Base-by-base conservation (phyloP, 2,113 vertebrate species). In the Psittacula cyanocephala region DNA sequence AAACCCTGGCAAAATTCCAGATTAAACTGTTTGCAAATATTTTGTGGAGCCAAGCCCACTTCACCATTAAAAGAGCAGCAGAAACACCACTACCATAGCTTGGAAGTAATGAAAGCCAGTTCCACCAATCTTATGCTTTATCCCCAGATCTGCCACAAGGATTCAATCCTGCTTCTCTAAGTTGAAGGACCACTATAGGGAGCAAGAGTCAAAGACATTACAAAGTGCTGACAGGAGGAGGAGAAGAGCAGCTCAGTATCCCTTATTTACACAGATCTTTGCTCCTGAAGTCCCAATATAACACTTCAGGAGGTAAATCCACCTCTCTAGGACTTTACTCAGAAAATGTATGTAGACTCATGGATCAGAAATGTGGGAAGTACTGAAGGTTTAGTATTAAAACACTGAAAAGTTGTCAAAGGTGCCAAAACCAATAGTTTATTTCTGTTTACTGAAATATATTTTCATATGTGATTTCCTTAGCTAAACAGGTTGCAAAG, bases 1-100 rank as follows among this genome's bases (percentile, higher is more conserved):
- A 95, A 93, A 86, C 68, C 80, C 86, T 95, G 94, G 92, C 94
- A 97, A 92, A 91, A 86, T 81, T 72, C 83, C 91, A 86, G 47
- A 89, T 75, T 59, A 75, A 88, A 84, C 72, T 81, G 76, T 82
- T 79, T 74, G 68, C 77, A 96, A 93, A 79, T 84, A 89, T 62
- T 91, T 81, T 71, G 44, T 44, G 60, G 69, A 89, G 84, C 68
- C 85, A 95, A 72, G 57, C 74, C 47, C 83, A 89, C 64, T 86
- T 77, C 52, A 68, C 50, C 65, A 75, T 64, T 86, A 71, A 79
- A 89, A 92, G 39, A 75, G 55, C 57, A 89, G 50, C 43, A 93
- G n/a, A 78, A 94, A 78, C n/a, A 75, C 37, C 29, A 44, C 64
- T 33, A 84, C 43, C 69, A 74, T 29, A 70, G 24, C 0, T 0